Percentiles rank a stretch among this genome's conserved stretches.
Conservation (phyloP, 1,140 invertebrate genomes). For the Macrobrachium nipponense region DNA sequence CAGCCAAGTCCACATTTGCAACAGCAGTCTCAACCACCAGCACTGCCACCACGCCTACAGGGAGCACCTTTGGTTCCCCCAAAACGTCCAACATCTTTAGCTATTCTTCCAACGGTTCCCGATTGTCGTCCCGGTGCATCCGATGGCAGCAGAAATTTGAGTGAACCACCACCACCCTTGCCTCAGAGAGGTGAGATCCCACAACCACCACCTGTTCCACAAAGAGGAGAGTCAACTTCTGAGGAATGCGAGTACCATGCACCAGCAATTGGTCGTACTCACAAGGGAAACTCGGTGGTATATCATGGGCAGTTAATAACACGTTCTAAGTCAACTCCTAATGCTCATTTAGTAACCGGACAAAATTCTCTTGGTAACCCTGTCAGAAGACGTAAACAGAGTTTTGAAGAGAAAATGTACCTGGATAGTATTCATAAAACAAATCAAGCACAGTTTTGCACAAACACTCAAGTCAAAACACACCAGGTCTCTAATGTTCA, state of each 20-base stretch:
- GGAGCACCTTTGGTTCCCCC: slow-evolving; percentile 14
- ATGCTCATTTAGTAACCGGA: slow-evolving; percentile 31
- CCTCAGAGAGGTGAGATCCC: slow-evolving; percentile 53
- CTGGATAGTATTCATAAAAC: background rate
- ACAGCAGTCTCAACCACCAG: slow-evolving; percentile 12
- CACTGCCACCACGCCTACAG: slow-evolving; percentile 27
- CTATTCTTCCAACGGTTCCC: slow-evolving; percentile 56
- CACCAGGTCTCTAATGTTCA: slow-evolving; percentile 31
- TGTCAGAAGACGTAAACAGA: background rate
- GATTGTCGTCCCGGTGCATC: slow-evolving; percentile 46
- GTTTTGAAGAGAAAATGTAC: slow-evolving; percentile 3
- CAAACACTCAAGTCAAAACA: slow-evolving; percentile 1
- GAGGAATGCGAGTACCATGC: slow-evolving; percentile 19
- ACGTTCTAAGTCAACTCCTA: slow-evolving; percentile 58
- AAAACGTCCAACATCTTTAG: slow-evolving; percentile 57
- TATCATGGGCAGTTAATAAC: slow-evolving; percentile 9
- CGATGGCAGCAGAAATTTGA: background rate
- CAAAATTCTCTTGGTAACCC: slow-evolving; percentile 1
- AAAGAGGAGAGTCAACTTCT: slow-evolving; percentile 2
- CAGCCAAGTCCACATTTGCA: slow-evolving; percentile 3
- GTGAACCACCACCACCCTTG: slow-evolving; percentile 46
- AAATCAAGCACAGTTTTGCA: too few species aligned
- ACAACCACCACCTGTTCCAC: slow-evolving; percentile 52
- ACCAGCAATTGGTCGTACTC: background rate
- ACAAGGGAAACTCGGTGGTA: background rate